Conservation (phyloP, 2,113 vertebrate genomes). For the Axis porcinus region DNA sequence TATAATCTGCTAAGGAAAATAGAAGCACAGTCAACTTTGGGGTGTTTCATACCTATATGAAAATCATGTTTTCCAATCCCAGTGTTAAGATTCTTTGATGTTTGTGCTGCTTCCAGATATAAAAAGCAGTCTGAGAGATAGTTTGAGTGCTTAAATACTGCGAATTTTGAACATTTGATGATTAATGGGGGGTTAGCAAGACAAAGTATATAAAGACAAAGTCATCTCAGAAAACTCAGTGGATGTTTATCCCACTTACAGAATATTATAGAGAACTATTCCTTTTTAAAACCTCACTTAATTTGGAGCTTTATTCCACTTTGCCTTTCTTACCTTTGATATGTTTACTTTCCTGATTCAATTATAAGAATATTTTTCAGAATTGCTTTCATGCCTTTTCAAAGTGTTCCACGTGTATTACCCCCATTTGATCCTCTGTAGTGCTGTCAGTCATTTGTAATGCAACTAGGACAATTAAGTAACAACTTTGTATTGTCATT, state of each 20-base stretch:
- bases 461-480: conserved; percentile 43
- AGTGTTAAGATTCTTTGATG: not conserved
- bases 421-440: not conserved
- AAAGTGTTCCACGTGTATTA: not conserved
- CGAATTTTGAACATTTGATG: conserved; percentile 8
- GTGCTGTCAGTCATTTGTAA: conserved; percentile 1
- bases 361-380: conserved; percentile 25
- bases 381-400: conserved; percentile 20
- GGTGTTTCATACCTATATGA: not conserved
- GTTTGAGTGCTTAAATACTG: conserved; percentile 11
- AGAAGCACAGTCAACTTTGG: not conserved
- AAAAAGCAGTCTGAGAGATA: not conserved
- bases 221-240: not conserved
- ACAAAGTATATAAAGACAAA: conserved; percentile 18
- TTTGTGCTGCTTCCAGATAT: not conserved
- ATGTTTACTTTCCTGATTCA: conserved; percentile 7
- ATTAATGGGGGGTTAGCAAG: not conserved
- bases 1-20: not conserved
- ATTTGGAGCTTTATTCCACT: conserved; percentile 31
- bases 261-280: not conserved
- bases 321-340: conserved; percentile 28
- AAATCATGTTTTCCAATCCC: conserved; percentile 10
- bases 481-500: not conserved
- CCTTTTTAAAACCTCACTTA: conserved; percentile 23
- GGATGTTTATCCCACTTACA: not conserved